phyloP scores from a whole-genome alignment of 2,888 invertebrate genomes.

The Poecilobothrus nobilitatus region DNA sequence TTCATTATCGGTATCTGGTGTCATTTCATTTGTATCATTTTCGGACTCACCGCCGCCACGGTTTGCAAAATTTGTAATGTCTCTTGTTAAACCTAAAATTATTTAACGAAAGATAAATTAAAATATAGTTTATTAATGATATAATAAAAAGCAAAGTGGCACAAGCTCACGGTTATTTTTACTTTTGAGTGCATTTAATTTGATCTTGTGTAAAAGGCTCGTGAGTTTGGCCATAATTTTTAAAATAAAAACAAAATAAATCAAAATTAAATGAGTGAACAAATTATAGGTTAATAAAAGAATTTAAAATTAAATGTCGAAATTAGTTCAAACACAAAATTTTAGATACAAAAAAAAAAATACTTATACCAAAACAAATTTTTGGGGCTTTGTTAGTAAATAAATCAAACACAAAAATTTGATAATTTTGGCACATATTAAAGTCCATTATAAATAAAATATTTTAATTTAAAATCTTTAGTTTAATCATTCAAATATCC shows the following conservation, averaged over 20 bases:
- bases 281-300: not conserved
- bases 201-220: not conserved
- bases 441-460: too few species aligned
- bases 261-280: not conserved
- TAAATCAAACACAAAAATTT: too few species aligned
- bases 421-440: too few species aligned
- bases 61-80: constrained; percentile 39
- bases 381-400: not conserved
- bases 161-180: not conserved
- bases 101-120: constrained; percentile 11
- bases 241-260: too few species aligned
- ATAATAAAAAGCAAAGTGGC: not conserved
- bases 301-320: not conserved
- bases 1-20: constrained; percentile 63
- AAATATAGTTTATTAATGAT: not conserved
- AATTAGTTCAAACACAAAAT: not conserved
- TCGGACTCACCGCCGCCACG: constrained; percentile 55
- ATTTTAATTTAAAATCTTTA: too few species aligned
- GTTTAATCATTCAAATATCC: too few species aligned
- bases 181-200: not conserved
- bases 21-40: constrained; percentile 57
- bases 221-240: not conserved
- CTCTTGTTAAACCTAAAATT: constrained; percentile 38
- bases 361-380: not conserved
- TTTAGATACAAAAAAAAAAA: not conserved